phyloP scores from a whole-genome alignment of 2,797 vertebrate genomes.

The Echiichthys vipera region DNA sequence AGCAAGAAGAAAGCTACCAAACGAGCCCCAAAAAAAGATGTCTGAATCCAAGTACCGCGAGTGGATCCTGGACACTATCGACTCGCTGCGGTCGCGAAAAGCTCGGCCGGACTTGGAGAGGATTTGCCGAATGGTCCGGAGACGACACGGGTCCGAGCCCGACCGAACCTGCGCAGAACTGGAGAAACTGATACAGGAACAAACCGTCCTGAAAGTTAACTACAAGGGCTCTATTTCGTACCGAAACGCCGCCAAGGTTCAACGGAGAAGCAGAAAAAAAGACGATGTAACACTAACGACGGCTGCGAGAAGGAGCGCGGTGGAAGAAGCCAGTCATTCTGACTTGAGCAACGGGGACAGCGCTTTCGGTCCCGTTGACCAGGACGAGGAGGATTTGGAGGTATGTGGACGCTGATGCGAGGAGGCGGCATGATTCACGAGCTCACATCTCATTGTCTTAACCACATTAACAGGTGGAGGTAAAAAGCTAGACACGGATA shows the following conservation, averaged over 20 bases:
- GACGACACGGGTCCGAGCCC: constrained; percentile 91
- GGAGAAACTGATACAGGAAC: constrained; percentile 91
- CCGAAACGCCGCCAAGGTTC: constrained; percentile 93
- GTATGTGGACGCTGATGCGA: constrained; percentile 65
- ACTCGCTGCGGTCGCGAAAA: constrained; percentile 92
- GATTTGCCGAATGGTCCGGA: constrained; percentile 93
- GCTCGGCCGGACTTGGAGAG: constrained; percentile 92
- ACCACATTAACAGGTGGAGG: constrained; percentile 69
- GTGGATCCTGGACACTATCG: constrained; percentile 93
- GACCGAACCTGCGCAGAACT: constrained; percentile 91
- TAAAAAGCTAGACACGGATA: not conserved
- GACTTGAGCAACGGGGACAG: constrained; percentile 86
- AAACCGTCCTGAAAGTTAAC: constrained; percentile 91
- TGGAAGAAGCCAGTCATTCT: constrained; percentile 81
- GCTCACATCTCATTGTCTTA: constrained; percentile 51
- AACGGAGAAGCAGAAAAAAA: constrained; percentile 87
- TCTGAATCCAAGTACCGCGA: constrained; percentile 88
- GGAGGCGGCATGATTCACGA: constrained; percentile 30
- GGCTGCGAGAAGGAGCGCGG: constrained; percentile 71
- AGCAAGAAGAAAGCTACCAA: constrained; percentile 9
- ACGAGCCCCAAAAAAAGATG: constrained; percentile 71
- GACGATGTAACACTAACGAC: constrained; percentile 74
- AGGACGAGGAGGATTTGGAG: constrained; percentile 85
- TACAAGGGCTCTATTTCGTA: constrained; percentile 95
- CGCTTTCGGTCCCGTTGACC: constrained; percentile 82